Percentiles rank a stretch among this genome's conserved stretches.
phyloP scores from a whole-genome alignment of 2,888 invertebrate species.

The Schizaphis graminum region DNA sequence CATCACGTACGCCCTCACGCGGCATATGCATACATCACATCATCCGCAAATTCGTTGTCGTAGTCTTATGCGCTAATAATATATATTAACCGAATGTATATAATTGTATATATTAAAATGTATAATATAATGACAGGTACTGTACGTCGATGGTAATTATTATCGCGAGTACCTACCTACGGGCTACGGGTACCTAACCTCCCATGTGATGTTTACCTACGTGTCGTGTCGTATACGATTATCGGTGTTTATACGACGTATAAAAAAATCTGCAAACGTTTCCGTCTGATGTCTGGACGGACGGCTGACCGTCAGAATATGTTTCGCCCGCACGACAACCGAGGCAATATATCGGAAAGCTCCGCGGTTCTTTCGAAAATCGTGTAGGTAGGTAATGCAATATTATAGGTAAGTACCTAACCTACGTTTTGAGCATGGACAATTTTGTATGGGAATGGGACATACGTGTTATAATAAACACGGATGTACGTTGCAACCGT shows the following conservation, averaged over 20 bases:
- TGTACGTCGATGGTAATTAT: conserved; percentile 7
- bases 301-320: not conserved
- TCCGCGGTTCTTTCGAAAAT: not conserved
- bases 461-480: not conserved
- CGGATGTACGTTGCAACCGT: not conserved
- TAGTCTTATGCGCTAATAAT: not conserved
- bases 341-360: not conserved
- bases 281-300: not conserved
- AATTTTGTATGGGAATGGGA: not conserved
- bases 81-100: not conserved
- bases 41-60: not conserved
- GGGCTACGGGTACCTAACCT: conserved; percentile 9
- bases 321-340: not conserved
- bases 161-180: not conserved
- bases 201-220: conserved; percentile 2
- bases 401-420: not conserved
- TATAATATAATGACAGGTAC: conserved; percentile 12
- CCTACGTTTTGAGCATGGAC: not conserved
- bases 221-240: conserved; percentile 5
- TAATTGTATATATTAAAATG: not conserved
- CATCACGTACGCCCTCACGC: conserved; percentile 42
- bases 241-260: not conserved
- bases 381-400: not conserved
- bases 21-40: not conserved
- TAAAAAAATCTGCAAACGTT: not conserved